phyloP scores from a whole-genome alignment of 2,888 invertebrate genomes.

The Punctoribates punctum region DNA sequence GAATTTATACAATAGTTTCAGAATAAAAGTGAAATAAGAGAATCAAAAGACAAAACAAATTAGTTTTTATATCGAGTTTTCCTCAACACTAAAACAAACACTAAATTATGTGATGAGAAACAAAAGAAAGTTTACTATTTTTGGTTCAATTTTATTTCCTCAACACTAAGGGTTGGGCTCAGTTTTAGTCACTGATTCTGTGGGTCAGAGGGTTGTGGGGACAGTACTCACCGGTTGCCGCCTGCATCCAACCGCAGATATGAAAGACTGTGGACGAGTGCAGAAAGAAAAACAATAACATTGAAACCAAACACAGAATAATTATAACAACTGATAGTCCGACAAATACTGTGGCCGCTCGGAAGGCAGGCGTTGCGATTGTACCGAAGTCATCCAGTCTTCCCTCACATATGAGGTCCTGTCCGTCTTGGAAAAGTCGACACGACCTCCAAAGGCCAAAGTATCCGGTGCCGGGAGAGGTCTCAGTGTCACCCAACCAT shows the following conservation, averaged over 20 bases:
- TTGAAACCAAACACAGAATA: constrained; percentile 75
- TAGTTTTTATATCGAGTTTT: no score
- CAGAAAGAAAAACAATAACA: constrained; percentile 89
- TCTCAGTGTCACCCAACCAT: constrained; percentile 74
- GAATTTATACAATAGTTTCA: no score
- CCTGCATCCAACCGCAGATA: constrained; percentile 90
- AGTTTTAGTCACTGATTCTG: background rate
- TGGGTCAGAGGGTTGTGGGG: background rate
- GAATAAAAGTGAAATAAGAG: no score
- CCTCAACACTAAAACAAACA: no score
- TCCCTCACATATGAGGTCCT: constrained; percentile 74
- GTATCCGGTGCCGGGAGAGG: constrained; percentile 80
- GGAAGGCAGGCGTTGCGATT: constrained; percentile 77
- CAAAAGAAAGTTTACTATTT: no score
- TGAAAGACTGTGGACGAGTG: constrained; percentile 86
- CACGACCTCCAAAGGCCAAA: constrained; percentile 91
- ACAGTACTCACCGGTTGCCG: constrained; percentile 76
- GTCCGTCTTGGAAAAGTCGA: constrained; percentile 65
- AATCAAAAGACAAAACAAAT: no score
- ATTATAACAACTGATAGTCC: constrained; percentile 79
- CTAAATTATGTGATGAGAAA: no score
- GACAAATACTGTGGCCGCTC: constrained; percentile 80
- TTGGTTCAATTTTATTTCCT: no score
- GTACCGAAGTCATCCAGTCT: constrained; percentile 66
- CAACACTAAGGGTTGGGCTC: background rate